These are phyloP conservation scores for Drosophila fungiperda DNA, from an alignment of 2,888 invertebrate species.

Conservation along the genomic window DNA sequence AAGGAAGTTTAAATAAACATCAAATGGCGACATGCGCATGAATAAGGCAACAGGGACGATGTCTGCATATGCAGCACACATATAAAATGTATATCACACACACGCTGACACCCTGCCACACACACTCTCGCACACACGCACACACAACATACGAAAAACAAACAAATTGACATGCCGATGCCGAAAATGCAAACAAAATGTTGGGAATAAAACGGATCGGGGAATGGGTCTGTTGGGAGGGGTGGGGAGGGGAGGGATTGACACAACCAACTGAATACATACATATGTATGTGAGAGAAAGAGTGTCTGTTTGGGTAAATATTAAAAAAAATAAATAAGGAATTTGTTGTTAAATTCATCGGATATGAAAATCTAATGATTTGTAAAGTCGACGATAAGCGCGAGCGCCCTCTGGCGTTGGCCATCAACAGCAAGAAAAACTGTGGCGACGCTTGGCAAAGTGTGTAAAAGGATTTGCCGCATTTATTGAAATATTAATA, in stretches of 20 bases:
- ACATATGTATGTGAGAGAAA: neutral
- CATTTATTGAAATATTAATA: conserved; percentile 80
- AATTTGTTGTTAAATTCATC: conserved; percentile 79
- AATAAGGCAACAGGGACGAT: conserved; percentile 56
- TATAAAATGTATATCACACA: conserved; percentile 49
- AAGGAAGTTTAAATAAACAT: conserved; percentile 78
- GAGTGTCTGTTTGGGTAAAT: conserved; percentile 55
- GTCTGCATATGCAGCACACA: conserved; percentile 57
- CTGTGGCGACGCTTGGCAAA: conserved; percentile 31
- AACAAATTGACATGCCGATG: conserved; percentile 74
- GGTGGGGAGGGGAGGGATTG: neutral
- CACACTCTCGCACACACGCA: conserved; percentile 14
- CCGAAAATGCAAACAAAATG: conserved; percentile 68
- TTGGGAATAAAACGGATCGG: neutral
- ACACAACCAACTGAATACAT: neutral
- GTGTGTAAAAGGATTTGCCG: conserved; percentile 68
- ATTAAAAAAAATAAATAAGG: conserved; percentile 57
- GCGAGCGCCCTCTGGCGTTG: conserved; percentile 59
- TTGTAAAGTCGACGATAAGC: conserved; percentile 82
- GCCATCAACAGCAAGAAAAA: conserved; percentile 26
- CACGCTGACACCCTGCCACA: conserved; percentile 31
- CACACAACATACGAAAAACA: conserved; percentile 62
- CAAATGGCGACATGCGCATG: conserved; percentile 71
- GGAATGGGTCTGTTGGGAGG: neutral
- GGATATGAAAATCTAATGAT: conserved; percentile 83